Evolutionary conservation across 2,797 vertebrate genomes (phyloP), one percentile per base, ranked within the genome.

Genomic region (Toxotes lorentzi): DNA sequence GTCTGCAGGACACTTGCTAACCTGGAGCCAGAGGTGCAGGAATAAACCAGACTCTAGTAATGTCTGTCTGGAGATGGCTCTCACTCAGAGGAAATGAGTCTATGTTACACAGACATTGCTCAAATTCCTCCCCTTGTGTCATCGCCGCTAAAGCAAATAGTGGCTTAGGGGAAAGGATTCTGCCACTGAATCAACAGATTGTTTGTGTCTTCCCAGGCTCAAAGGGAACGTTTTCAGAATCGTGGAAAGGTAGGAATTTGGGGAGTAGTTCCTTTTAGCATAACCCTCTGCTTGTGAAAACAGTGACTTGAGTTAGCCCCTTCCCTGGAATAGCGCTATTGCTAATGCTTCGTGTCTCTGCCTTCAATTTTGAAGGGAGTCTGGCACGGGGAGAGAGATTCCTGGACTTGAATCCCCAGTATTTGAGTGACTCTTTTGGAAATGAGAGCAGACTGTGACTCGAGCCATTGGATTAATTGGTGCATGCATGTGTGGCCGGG

Each of bases 101-200:
- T 90, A 54, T 24, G 83, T 82, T 79, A 75, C 88, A 77, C 79
- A 41, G 81, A 82, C 92, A 92, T 93, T 90, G 82, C 88, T 92
- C 84, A 89, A 91, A 94, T 94, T 93, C 93, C 85, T 94, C 34
- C 67, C 78, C 88, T 89, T 91, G 88, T 93, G 89, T 94, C 88
- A 93, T 93, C 70, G 56, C 79, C 0, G 72, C 89, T 84, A 92
- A 90, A 93, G 90, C 90, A 94, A 94, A 93, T 88, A 94, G 78
- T 53, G 61, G 86, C 86, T 94, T 92, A 89, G 81, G 78, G 75
- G 73, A 81, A 79, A 86, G 89, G 88, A 87, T 86, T 89, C 79
- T 63, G 70, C 86, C 76, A 77, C 88, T 92, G 85, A 91, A 88
- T 91, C 85, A 90, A 91, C 87, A 92, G 85, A 84, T 91, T 92